Evolutionary conservation across 2,888 invertebrate genomes (phyloP), one percentile per base, ranked within the genome.

Genomic region (Drosophila peninsularis): DNA sequence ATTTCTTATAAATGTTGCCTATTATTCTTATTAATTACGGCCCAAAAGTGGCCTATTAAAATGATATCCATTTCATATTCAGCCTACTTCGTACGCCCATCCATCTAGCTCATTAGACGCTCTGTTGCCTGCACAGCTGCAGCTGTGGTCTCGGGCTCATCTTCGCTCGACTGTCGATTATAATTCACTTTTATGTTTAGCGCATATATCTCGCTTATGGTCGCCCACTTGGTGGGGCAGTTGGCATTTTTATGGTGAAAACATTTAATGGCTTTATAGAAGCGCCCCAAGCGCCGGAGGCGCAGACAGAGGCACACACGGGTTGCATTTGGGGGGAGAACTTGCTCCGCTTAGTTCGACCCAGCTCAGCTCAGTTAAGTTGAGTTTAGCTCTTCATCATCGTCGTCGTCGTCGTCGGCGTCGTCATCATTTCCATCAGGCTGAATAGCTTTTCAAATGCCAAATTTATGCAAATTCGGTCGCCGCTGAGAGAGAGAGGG

Each of bases 401-500:
- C 70, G 57, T 78, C 50, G 45, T 45, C 27, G 62, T 76, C 71
- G 75, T 78, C 81, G 64, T 41, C 44, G 74, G 21, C 75, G 62
- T 76, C 71, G 75, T 79, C 82, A 82, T 82, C 85, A 84, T 84
- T 82, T 84, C 82, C 82, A 84, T 80, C 82, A 84, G 85, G 72
- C 69, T 82, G 85, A 82, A 84, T 82, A 78, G 76, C 78, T 81
- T 85, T 83, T 79, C 77, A 83, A 86, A 84, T 88, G 80, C 79
- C 74, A 83, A 89, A 87, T 87, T 89, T 89, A 88, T 89, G 85
- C 88, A 89, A 89, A 88, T 85, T 79, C 74, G 65, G 53, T 57
- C 61, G 56, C 67, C 67, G 71, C 54, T 44, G 34, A 41, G 52
- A 55, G 68, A 57, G 68, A 55, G 70, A 55, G 24, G 5, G 24